These are phyloP conservation scores for Centrocercus urophasianus DNA, from an alignment of 2,113 vertebrate genomes.

Conservation along the genomic window DNA sequence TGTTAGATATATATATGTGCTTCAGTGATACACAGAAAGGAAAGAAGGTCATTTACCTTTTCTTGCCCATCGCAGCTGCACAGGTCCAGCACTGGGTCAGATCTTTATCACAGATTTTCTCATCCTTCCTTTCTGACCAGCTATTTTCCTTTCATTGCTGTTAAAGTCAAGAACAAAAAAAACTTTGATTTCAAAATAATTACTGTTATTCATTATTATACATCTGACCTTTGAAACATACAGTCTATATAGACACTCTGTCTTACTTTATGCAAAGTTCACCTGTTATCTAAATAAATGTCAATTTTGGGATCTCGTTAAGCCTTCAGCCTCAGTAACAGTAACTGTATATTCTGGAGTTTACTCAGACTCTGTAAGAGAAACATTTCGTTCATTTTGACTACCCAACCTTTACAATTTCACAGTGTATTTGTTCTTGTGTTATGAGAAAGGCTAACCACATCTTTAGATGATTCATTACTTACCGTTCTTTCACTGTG, in stretches of 20 bases:
- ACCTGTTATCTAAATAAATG: conserved; percentile 63
- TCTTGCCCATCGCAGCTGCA: not conserved
- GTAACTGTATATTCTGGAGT: conserved; percentile 33
- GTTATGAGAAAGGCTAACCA: conserved; percentile 35
- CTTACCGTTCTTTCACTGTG: conserved; percentile 8
- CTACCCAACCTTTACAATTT: conserved; percentile 52
- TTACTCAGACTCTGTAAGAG: conserved; percentile 38
- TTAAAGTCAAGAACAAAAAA: conserved; percentile 58
- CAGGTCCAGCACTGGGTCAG: not conserved
- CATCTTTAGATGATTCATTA: not conserved
- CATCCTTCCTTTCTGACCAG: not conserved
- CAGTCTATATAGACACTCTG: conserved; percentile 33
- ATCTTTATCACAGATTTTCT: not conserved
- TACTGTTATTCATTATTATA: conserved; percentile 36
- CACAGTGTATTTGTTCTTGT: conserved; percentile 22
- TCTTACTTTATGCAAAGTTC: conserved; percentile 68
- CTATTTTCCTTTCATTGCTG: not conserved
- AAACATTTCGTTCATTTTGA: conserved; percentile 51
- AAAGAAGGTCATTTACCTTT: not conserved
- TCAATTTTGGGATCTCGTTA: conserved; percentile 53
- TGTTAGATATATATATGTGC: not conserved
- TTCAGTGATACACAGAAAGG: not conserved
- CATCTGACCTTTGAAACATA: conserved; percentile 61
- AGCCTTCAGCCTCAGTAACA: conserved; percentile 19
- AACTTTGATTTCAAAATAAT: conserved; percentile 17